Percentiles rank a stretch among this genome's conserved stretches.
phyloP scores from a whole-genome alignment of 2,888 invertebrate genomes.

The Drosophila paucipuncta region DNA sequence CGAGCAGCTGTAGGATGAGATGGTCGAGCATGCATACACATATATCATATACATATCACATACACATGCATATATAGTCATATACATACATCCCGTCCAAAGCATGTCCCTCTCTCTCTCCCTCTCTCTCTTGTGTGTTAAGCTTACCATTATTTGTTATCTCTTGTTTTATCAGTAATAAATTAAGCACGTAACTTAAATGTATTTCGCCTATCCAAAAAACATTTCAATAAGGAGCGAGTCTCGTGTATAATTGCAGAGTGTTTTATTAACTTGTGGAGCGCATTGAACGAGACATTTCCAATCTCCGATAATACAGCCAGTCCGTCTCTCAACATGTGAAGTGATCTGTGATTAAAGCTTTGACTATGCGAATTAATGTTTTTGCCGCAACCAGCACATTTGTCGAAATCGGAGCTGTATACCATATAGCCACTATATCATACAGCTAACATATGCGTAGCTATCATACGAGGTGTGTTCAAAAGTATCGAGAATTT shows the following conservation, averaged over 20 bases:
- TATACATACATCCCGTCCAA: conserved; percentile 17
- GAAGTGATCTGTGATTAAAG: neutral
- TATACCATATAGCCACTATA: neutral
- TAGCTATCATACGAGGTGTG: neutral
- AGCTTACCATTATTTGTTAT: conserved; percentile 4
- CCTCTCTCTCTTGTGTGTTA: conserved; percentile 2
- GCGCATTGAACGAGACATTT: neutral
- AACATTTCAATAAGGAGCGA: neutral
- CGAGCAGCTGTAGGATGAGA: conserved; percentile 4
- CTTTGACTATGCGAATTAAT: neutral
- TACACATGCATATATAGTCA: conserved; percentile 16
- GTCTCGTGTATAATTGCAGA: neutral
- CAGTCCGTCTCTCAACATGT: neutral
- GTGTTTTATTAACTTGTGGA: neutral
- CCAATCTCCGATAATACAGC: neutral
- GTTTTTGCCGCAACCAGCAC: neutral
- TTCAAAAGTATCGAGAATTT: no score
- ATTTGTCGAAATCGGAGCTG: neutral
- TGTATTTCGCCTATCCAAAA: neutral
- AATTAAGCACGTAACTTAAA: conserved; percentile 31
- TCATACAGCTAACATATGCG: neutral
- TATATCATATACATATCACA: conserved; percentile 2
- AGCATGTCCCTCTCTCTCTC: conserved; percentile 5
- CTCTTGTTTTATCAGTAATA: conserved; percentile 28
- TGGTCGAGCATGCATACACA: conserved; percentile 4